Base-by-base conservation (phyloP, 2,888 invertebrate genomes). In the Noctua janthina region DNA sequence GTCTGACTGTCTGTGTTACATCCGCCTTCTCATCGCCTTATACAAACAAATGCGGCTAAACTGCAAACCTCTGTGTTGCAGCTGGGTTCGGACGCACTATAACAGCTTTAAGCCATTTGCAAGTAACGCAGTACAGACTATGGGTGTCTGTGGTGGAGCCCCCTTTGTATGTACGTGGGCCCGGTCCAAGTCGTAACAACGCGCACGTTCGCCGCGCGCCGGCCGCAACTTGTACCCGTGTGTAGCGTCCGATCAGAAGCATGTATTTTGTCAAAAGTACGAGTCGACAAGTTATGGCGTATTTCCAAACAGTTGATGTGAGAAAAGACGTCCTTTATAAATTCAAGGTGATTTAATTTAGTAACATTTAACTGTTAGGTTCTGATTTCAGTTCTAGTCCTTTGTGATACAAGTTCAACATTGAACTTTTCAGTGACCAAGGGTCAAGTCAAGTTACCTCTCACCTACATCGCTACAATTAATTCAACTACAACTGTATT, bases 401-500 rank as follows among this genome's bases (percentile, higher is more conserved):
- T 29, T 29, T 51, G 8, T 20, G 39, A 51, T 59, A n/a, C 8
- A 56, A 62, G 43, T 62, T 4, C 6, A 35, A 78, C 13, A 43
- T 15, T 20, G 29, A 51, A 23, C 35, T 35, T 43, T 15, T 43
- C 23, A 15, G 15, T 1, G 69, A 35, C 46, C 54, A 29, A 29
- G 29, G 59, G 68, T 56, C 66, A 66, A 46, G 20, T 43, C 54
- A n/a, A 70, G 69, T n/a, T 66, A 70, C 71, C 71, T 66, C 66
- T 46, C 46, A 62, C 70, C 72, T 46, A 67, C 73, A 62, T 54
- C 74, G 43, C 35, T 68, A 56, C 43, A 80, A 84, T 80, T 84
- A 73, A 76, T 84, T 84, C 75, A 51, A 69, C 39, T 54, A 81
- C 29, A 59, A 54, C 64, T 64, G 74, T 85, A 82, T 78, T 85